Conservation (phyloP, 2,888 invertebrate species). For the Augochlorella aurata region DNA sequence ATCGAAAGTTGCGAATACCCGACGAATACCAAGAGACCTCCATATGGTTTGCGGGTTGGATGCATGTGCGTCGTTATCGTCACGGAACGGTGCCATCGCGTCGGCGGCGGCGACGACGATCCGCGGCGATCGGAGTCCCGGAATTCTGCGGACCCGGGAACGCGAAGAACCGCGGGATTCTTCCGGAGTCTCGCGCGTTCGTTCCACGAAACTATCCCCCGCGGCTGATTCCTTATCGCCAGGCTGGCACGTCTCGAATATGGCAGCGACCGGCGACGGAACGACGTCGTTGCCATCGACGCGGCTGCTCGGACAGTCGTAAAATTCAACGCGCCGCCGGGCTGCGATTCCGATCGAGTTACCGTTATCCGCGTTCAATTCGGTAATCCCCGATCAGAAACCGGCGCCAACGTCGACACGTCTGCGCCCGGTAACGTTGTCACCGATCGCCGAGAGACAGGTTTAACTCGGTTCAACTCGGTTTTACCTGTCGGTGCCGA, state of each 20-base stretch:
- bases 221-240: not conserved
- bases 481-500: too few relatives aligned
- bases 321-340: conserved; percentile 1
- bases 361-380: conserved; percentile 43
- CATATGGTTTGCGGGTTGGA: conserved; percentile 6
- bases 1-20: conserved; percentile 22
- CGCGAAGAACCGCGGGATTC: not conserved
- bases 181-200: not conserved
- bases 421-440: too few relatives aligned
- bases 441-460: not conserved
- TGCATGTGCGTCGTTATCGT: too few relatives aligned
- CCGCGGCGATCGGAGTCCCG: not conserved
- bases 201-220: not conserved
- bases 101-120: not conserved
- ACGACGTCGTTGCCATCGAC: conserved; percentile 2
- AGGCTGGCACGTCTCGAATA: conserved; percentile 25
- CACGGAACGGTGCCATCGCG: too few relatives aligned
- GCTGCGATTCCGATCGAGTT: conserved; percentile 19
- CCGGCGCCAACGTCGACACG: not conserved
- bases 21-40: conserved; percentile 3
- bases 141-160: not conserved
- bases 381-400: conserved; percentile 10
- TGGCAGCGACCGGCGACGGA: not conserved
- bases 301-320: conserved; percentile 1
- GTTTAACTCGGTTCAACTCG: not conserved